Base-by-base conservation (phyloP, 1,140 invertebrate genomes). In the Drosophila virilis region DNA sequence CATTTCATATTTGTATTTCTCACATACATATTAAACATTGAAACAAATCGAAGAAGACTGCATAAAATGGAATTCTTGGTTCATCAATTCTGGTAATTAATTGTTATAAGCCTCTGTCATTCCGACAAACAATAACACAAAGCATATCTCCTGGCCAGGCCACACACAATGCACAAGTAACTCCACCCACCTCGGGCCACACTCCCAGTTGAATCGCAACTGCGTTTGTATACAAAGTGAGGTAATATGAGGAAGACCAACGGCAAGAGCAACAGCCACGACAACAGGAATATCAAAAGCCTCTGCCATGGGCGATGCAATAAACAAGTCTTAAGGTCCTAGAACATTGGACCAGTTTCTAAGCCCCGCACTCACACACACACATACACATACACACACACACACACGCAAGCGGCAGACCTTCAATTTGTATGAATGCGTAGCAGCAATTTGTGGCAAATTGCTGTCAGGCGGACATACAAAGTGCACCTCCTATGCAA, bases 301-400 rank as follows among this genome's bases (percentile, higher is more conserved):
- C 37, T 55, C 10, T 33, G 74, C 60, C 74, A 57, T 32, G 54
- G 45, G 64, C 75, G 43, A 45, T 74, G 67, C 75, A 88, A 86
- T 86, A 86, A 86, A 86, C 82, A 88, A 89, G 83, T 89, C 79
- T 89, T 69, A 71, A 62, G 82, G 79, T 79, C 69, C 73, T 67
- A 55, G 40, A 46, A 54, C 51, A 54, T 67, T 86, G 82, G 77
- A 86, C 78, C 82, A 82, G 82, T 85, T 86, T 86, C 70, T 52
- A 48, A 33, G 62, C 57, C 52, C 33, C 52, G 74, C 43, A 61
- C 52, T 69, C 43, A 61, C 64, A 46, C 58, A 64, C 61, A 60
- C 42, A 51, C 52, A 37, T 35, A 43, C 13, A 37, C 28, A 43
- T 13, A 17, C 0, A 17, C 17, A 17, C 52, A 37, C 38, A 43